phyloP scores from a whole-genome alignment of 37 sponge, comb jelly and placozoan genomes.

The Oopsacas minuta region DNA sequence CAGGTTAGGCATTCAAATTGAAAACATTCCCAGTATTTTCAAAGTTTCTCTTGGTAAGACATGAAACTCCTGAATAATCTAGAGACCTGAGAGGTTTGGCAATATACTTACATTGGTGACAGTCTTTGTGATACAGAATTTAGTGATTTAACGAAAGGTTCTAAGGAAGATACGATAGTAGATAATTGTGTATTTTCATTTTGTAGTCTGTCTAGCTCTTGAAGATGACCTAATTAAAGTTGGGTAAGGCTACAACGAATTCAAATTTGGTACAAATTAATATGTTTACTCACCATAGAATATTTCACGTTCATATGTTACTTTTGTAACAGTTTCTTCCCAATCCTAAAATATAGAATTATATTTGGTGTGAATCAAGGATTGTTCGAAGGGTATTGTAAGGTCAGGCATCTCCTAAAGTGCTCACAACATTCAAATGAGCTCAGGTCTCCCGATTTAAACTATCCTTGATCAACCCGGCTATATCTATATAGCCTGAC shows the following conservation, averaged over 20 bases:
- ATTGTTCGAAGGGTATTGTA: background rate
- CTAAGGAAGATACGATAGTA: background rate
- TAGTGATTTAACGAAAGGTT: background rate
- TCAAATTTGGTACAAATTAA: background rate
- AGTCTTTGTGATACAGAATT: background rate
- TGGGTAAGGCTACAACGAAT: no score
- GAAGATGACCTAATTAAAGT: background rate
- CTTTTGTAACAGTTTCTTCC: conserved; percentile 1
- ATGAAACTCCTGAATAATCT: background rate
- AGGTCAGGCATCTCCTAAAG: no score
- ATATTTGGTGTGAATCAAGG: background rate
- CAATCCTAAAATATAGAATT: background rate
- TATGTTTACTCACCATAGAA: background rate
- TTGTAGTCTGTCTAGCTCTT: background rate
- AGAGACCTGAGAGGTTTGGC: background rate
- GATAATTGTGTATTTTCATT: background rate
- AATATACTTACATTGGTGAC: background rate
- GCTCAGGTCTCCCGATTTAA: no score
- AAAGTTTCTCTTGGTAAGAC: no score
- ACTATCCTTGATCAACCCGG: no score
- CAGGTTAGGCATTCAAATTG: no score
- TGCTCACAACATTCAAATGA: no score
- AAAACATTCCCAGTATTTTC: no score
- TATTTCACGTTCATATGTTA: background rate
- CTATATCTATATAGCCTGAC: no score